Conservation (phyloP, 2,797 vertebrate species). For the Cynopterus sphinx region DNA sequence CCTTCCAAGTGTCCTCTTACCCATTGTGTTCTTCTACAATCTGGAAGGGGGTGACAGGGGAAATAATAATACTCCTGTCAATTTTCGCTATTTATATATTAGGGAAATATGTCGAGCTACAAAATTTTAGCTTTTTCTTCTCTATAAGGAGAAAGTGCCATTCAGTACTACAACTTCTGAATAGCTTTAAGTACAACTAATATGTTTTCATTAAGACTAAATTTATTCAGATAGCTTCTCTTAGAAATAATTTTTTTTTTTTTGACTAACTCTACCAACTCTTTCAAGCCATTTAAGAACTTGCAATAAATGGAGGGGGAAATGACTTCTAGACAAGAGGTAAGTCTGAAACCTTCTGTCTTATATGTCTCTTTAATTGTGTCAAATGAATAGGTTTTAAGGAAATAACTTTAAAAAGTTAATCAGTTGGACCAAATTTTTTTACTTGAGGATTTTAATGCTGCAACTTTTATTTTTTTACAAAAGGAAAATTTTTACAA, state of each 20-base stretch:
- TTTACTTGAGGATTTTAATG: not conserved
- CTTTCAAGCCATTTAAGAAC: not conserved
- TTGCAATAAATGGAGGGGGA: not conserved
- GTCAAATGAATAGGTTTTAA: not conserved
- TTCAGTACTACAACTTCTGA: not conserved
- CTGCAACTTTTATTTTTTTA: not conserved
- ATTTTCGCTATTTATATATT: not conserved
- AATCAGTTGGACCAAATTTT: not conserved
- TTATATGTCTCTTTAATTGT: not conserved
- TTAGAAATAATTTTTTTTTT: not conserved
- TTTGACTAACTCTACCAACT: not conserved
- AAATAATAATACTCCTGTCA: not conserved
- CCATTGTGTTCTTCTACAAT: not conserved
- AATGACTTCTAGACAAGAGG: not conserved
- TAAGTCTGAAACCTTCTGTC: not conserved
- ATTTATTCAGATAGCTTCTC: not conserved
- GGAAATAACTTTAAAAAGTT: not conserved
- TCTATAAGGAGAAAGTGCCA: not conserved
- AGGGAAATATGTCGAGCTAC: not conserved
- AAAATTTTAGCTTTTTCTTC: not conserved
- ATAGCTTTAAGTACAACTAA: not conserved
- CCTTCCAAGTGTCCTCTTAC: not conserved
- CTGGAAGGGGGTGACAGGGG: too few relatives aligned
- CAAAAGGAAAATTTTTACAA: not conserved
- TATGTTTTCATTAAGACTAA: not conserved